Percentiles rank a stretch among this genome's conserved stretches.
Conservation (phyloP, 2,797 vertebrate species). For the Anguilla megastoma region DNA sequence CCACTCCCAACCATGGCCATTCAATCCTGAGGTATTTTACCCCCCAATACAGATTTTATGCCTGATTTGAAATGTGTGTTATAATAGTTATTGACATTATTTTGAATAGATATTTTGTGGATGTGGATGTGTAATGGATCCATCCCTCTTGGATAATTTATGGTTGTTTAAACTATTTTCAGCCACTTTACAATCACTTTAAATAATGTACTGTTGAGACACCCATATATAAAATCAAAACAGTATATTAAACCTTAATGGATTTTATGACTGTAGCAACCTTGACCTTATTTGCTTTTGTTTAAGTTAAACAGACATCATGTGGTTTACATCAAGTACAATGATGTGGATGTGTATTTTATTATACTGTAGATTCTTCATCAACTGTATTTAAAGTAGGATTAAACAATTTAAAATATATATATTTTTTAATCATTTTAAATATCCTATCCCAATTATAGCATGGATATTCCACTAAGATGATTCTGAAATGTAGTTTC, state of each 20-base stretch:
- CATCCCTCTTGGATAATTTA: no score
- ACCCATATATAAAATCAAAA: neutral
- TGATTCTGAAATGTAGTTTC: neutral
- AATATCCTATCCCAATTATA: neutral
- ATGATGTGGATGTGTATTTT: no score
- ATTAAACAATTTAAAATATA: neutral
- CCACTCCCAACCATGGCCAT: no score
- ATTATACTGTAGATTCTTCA: no score
- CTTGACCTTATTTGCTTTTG: neutral
- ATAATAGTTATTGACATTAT: no score
- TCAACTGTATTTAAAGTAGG: conserved; percentile 1
- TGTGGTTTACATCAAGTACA: neutral
- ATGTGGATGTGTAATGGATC: no score
- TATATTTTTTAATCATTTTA: neutral
- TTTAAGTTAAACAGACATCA: neutral
- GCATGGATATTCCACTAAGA: neutral
- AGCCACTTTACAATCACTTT: no score
- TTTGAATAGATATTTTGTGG: no score
- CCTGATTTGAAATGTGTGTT: no score
- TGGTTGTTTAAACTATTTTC: no score
- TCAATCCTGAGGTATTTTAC: no score
- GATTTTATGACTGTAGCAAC: neutral
- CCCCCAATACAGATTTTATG: no score
- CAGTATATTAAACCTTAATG: neutral
- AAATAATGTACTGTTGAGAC: neutral